phyloP scores from a whole-genome alignment of 1,140 invertebrate species.

The Drosophila ohnishii region DNA sequence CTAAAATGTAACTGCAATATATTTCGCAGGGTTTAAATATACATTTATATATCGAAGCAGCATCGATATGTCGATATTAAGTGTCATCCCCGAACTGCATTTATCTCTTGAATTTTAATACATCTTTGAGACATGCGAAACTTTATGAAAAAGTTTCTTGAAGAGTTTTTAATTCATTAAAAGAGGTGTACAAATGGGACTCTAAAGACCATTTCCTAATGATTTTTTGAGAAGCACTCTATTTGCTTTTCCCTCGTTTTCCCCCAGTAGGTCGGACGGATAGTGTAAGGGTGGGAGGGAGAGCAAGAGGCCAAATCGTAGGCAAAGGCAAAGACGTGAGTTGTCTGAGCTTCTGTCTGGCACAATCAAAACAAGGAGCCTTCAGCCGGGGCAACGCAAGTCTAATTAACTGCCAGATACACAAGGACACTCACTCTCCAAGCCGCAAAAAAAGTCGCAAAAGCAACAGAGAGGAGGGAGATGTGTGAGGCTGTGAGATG shows the following conservation, averaged over 20 bases:
- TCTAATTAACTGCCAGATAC: conserved; percentile 55
- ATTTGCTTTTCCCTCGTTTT: not conserved
- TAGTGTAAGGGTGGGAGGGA: conserved; percentile 6
- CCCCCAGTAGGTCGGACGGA: not conserved
- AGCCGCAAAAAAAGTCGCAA: not conserved
- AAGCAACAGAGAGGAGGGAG: not conserved
- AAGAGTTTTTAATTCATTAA: not conserved
- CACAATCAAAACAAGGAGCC: conserved; percentile 52
- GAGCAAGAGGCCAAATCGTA: conserved; percentile 32
- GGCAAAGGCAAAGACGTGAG: conserved; percentile 41
- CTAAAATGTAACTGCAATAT: not conserved
- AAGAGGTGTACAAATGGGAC: not conserved
- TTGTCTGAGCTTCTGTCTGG: conserved; percentile 50
- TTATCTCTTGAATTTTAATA: not conserved
- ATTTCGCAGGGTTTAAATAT: not conserved
- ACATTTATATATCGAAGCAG: not conserved
- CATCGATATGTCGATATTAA: not conserved
- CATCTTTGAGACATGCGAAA: not conserved
- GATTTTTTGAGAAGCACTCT: not conserved
- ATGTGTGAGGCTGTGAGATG: not conserved
- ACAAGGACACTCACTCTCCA: conserved; percentile 25
- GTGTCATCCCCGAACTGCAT: not conserved
- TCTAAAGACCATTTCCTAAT: not conserved
- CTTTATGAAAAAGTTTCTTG: not conserved
- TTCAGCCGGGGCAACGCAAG: conserved; percentile 33